Conservation (phyloP, 2,888 invertebrate species). For the Scaeva pyrastri region DNA sequence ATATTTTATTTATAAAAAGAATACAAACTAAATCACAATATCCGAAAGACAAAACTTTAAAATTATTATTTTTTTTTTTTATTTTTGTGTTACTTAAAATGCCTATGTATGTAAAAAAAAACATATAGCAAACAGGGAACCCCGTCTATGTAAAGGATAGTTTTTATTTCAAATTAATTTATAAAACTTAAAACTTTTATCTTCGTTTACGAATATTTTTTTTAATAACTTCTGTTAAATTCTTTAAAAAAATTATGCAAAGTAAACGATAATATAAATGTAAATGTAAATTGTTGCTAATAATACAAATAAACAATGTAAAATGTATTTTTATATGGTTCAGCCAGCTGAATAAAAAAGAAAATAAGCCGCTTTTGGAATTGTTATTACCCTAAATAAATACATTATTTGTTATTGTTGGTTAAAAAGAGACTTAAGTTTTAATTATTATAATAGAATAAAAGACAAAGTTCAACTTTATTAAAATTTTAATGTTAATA, state of each 20-base stretch:
- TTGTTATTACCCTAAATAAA: conserved; percentile 19
- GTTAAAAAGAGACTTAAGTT: conserved; percentile 24
- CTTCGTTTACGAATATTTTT: conserved; percentile 30
- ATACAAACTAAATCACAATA: conserved; percentile 37
- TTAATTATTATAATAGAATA: conserved; percentile 29
- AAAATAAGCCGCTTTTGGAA: conserved; percentile 9
- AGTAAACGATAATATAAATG: background rate
- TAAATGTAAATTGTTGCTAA: conserved; percentile 4
- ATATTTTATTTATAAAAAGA: conserved; percentile 54
- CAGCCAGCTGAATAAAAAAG: conserved; percentile 15
- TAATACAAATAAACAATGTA: background rate
- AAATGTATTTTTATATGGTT: conserved; percentile 11
- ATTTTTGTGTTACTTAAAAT: conserved; percentile 54
- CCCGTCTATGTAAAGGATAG: conserved; percentile 59
- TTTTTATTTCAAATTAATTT: conserved; percentile 28
- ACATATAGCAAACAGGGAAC: conserved; percentile 54
- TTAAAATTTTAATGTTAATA: background rate
- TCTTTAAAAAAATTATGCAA: conserved; percentile 22
- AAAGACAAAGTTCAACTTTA: conserved; percentile 42
- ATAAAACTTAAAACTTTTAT: conserved; percentile 33
- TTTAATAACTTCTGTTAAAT: conserved; percentile 40
- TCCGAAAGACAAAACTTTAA: conserved; percentile 18
- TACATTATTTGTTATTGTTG: conserved; percentile 17
- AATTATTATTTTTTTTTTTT: conserved; percentile 34
- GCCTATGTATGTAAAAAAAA: background rate